These are phyloP conservation scores for Aspiorhynchus laticeps DNA, from an alignment of 2,113 vertebrate genomes.

Conservation along the genomic window DNA sequence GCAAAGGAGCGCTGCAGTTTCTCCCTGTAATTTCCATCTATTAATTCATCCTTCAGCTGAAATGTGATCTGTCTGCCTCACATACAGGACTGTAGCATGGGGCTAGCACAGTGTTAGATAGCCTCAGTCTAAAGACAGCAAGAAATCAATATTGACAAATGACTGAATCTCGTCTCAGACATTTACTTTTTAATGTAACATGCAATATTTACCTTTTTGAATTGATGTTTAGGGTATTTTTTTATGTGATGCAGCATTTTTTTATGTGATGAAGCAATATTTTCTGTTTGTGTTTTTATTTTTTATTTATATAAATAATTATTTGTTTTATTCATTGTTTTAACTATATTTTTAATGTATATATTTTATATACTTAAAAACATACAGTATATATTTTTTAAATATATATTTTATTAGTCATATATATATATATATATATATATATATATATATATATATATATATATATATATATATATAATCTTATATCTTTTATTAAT, in stretches of 20 bases:
- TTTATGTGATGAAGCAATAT: background rate
- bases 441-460: too few species aligned
- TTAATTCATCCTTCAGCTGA: background rate
- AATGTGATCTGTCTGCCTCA: background rate
- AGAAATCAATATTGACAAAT: too few species aligned
- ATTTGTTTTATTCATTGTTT: too few species aligned
- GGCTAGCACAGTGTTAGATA: background rate
- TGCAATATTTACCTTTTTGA: background rate
- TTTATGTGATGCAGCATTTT: background rate
- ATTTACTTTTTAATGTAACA: background rate
- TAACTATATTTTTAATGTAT: too few species aligned
- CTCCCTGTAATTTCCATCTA: conserved; percentile 7
- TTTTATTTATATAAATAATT: too few species aligned
- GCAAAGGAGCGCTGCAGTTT: conserved; percentile 14
- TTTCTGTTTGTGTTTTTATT: too few species aligned
- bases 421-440: too few species aligned
- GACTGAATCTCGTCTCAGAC: background rate
- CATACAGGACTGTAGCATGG: background rate
- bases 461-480: too few species aligned
- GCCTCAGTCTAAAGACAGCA: background rate
- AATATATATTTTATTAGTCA: too few species aligned
- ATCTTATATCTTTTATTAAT: too few species aligned
- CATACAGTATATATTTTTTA: too few species aligned
- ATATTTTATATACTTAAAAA: too few species aligned
- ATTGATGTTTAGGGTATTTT: background rate